A percentile compares a stretch with the other conserved stretches of the same genome.
Conservation (phyloP, 1,140 invertebrate genomes). For the Holotrichia oblita region DNA sequence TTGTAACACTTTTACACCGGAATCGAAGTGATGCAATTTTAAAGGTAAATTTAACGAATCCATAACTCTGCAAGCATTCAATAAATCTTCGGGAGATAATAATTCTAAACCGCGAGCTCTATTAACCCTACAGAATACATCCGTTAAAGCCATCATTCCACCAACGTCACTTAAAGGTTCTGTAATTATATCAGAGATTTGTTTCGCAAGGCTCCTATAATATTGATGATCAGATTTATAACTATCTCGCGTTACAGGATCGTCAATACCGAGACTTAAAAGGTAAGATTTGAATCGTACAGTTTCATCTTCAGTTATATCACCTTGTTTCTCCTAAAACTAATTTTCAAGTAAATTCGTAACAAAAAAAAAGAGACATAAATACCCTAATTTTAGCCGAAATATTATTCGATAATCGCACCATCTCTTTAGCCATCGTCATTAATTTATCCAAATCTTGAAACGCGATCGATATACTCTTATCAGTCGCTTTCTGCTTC, state of each 20-base stretch:
- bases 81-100: conserved; percentile 92
- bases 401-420: conserved; percentile 89
- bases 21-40: conserved; percentile 84
- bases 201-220: conserved; percentile 85
- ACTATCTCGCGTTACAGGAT: conserved; percentile 93
- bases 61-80: conserved; percentile 86
- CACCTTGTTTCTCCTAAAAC: conserved; percentile 88
- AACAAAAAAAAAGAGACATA: no score
- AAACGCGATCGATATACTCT: conserved; percentile 92
- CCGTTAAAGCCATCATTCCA: conserved; percentile 95
- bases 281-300: conserved; percentile 95
- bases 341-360: no score
- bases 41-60: conserved; percentile 76
- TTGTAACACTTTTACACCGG: conserved; percentile 91
- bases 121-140: conserved; percentile 97
- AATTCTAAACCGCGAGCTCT: conserved; percentile 87
- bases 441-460: conserved; percentile 95
- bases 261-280: conserved; percentile 95
- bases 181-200: conserved; percentile 85
- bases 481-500: conserved; percentile 88
- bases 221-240: conserved; percentile 90
- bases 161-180: conserved; percentile 89
- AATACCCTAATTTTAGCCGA: conserved; percentile 88
- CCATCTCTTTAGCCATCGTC: conserved; percentile 98
- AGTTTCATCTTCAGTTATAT: conserved; percentile 98